Percentiles rank a stretch among this genome's conserved stretches.
phyloP scores from a whole-genome alignment of 2,888 invertebrate genomes.

The Hemaris fuciformis region DNA sequence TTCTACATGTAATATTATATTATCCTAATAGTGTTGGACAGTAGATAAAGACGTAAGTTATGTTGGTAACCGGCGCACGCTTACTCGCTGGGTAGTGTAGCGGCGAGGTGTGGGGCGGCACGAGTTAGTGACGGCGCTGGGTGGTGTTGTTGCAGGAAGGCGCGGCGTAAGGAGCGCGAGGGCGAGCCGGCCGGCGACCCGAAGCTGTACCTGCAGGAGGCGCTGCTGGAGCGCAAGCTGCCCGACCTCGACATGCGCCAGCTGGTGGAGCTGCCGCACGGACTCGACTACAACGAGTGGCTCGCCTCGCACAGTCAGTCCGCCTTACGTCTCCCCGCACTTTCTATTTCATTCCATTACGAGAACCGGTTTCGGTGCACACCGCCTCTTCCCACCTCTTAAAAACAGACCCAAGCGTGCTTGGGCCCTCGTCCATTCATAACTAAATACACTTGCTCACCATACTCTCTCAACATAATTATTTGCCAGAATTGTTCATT shows the following conservation, averaged over 20 bases:
- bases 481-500: too few species aligned
- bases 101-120: neutral
- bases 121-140: neutral
- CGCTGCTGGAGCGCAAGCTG: conserved; percentile 95
- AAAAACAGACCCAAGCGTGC: neutral
- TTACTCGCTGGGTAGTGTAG: neutral
- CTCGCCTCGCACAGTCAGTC: conserved; percentile 96
- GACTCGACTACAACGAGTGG: conserved; percentile 99
- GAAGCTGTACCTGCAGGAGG: conserved; percentile 97
- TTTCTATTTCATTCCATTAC: neutral
- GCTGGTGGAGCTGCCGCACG: conserved; percentile 96
- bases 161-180: conserved; percentile 97
- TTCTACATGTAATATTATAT: too few species aligned
- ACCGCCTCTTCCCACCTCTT: neutral
- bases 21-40: too few species aligned
- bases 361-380: neutral
- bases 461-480: too few species aligned
- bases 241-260: conserved; percentile 96
- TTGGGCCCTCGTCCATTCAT: neutral
- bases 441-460: neutral
- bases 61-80: too few species aligned
- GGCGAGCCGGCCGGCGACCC: conserved; percentile 89
- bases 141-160: conserved; percentile 88
- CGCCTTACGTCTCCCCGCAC: neutral
- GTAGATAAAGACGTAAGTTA: too few species aligned